phyloP scores from a whole-genome alignment of 2,888 invertebrate species.

The Philaethria dido region DNA sequence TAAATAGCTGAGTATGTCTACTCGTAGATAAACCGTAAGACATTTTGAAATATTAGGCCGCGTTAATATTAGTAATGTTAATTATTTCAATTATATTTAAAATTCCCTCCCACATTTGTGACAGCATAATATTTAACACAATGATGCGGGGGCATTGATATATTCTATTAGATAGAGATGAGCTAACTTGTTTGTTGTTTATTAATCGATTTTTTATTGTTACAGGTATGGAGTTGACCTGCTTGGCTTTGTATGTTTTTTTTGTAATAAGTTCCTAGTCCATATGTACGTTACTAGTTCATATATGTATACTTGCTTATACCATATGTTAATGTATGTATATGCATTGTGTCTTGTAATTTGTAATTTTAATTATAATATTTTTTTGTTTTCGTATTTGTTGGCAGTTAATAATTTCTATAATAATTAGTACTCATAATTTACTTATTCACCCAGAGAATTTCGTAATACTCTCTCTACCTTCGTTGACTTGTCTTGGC shows the following conservation, averaged over 20 bases:
- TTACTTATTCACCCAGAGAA: background rate
- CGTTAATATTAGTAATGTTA: constrained; percentile 16
- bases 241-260: background rate
- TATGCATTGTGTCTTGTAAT: no score
- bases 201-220: constrained; percentile 77
- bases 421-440: background rate
- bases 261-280: background rate
- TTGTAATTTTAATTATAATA: no score
- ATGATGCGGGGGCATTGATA: constrained; percentile 75
- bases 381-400: no score
- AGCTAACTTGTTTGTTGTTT: constrained; percentile 60
- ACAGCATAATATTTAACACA: constrained; percentile 60
- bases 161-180: constrained; percentile 65
- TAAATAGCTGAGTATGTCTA: background rate
- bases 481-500: background rate
- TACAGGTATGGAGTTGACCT: constrained; percentile 65
- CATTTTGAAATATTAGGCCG: background rate
- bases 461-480: background rate
- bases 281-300: background rate
- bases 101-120: constrained; percentile 54
- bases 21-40: background rate
- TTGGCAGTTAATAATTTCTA: background rate
- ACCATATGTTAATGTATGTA: no score
- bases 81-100: constrained; percentile 27
- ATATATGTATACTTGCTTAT: no score